These are phyloP conservation scores for Drosophila grimshawi DNA, from an alignment of 1,140 invertebrate genomes.

Conservation along the genomic window DNA sequence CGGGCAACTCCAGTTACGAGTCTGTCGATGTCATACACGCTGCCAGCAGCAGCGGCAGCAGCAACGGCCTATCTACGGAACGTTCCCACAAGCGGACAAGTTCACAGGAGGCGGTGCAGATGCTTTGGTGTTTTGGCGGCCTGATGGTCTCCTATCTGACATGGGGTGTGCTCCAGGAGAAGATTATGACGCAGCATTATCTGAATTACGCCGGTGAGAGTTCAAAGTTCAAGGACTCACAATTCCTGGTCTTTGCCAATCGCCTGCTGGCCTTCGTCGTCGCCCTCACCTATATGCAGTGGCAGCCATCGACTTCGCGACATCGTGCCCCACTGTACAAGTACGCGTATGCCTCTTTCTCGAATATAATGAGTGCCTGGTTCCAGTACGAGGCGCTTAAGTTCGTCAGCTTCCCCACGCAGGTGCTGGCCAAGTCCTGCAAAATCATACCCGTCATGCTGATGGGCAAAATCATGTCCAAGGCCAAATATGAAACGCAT, in stretches of 20 bases:
- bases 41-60: constrained; percentile 72
- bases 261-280: constrained; percentile 93
- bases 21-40: constrained; percentile 26
- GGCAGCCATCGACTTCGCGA: constrained; percentile 87
- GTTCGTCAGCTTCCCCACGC: constrained; percentile 98
- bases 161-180: constrained; percentile 97
- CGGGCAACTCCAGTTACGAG: constrained; percentile 84
- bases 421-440: constrained; percentile 96
- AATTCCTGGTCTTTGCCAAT: constrained; percentile 98
- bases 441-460: constrained; percentile 98
- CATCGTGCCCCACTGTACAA: constrained; percentile 96
- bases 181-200: constrained; percentile 95
- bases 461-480: constrained; percentile 97
- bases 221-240: constrained; percentile 94
- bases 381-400: constrained; percentile 99
- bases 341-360: constrained; percentile 98
- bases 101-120: constrained; percentile 86
- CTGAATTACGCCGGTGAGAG: constrained; percentile 86
- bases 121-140: constrained; percentile 93
- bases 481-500: constrained; percentile 94
- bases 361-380: constrained; percentile 99
- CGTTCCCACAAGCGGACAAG: constrained; percentile 82
- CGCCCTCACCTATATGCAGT: constrained; percentile 87
- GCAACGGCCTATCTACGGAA: constrained; percentile 58
- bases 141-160: constrained; percentile 95